Percentiles rank a stretch among this genome's conserved stretches.
Evolutionary conservation across 2,888 invertebrate genomes (phyloP).

Genomic region (Dryobota labecula): DNA sequence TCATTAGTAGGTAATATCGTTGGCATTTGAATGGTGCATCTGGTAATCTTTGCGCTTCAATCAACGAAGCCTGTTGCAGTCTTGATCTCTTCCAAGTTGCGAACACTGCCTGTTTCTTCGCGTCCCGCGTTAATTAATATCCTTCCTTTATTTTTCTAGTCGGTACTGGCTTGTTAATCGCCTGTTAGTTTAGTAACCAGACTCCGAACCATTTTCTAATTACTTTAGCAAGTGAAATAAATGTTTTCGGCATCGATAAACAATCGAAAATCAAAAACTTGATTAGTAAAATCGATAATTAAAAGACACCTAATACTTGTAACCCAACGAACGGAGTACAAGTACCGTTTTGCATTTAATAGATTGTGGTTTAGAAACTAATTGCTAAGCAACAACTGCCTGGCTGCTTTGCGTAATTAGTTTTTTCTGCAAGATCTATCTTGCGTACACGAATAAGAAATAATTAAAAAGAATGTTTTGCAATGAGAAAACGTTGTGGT

Average conservation of each 20-base stretch:
- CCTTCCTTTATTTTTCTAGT: background rate
- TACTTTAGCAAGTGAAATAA: background rate
- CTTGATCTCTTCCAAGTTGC: background rate
- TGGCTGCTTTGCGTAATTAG: conserved; percentile 52
- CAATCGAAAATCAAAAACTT: background rate
- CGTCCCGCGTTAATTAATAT: background rate
- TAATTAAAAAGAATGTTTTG: conserved; percentile 25
- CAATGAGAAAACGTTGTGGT: conserved; percentile 7
- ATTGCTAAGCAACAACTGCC: conserved; percentile 43
- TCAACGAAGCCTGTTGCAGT: background rate
- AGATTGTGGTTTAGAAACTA: conserved; percentile 58
- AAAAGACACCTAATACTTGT: conserved; percentile 27
- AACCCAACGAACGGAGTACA: conserved; percentile 42
- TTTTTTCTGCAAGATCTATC: conserved; percentile 52
- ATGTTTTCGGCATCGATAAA: background rate
- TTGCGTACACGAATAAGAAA: conserved; percentile 22
- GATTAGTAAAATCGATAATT: conserved; percentile 6
- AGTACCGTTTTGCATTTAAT: conserved; percentile 59
- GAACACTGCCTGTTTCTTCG: background rate
- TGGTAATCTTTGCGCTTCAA: background rate
- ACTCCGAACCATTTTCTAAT: background rate
- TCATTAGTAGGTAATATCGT: background rate
- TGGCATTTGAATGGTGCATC: background rate
- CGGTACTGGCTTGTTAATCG: background rate
- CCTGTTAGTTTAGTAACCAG: background rate